Evolutionary conservation across 2,797 vertebrate species (phyloP).

Genomic region (Sebastes steindachneri): DNA sequence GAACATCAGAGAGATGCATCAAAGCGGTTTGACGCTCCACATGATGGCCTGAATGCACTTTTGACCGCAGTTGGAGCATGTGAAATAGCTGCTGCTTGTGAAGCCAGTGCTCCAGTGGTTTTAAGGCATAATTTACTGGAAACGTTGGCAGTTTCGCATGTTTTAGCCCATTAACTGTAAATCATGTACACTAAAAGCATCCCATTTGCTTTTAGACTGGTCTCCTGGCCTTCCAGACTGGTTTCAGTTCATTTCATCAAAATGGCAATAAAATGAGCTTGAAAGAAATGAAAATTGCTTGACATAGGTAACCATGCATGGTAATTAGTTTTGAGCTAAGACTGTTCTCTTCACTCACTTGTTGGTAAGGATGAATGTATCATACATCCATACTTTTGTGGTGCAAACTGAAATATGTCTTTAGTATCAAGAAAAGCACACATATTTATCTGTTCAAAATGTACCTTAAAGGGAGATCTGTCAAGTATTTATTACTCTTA

Average conservation of each 20-base stretch:
- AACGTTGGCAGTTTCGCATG: neutral
- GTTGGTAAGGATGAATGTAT: neutral
- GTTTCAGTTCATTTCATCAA: constrained; percentile 21
- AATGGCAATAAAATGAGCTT: constrained; percentile 1
- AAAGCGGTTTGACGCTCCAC: neutral
- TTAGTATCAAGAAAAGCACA: neutral
- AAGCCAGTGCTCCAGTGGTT: constrained; percentile 27
- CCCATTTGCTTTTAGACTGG: neutral
- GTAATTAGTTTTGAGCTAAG: neutral
- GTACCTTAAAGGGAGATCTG: too few relatives aligned
- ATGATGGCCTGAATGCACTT: neutral
- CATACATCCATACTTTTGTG: neutral
- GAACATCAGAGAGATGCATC: neutral
- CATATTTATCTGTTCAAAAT: too few relatives aligned
- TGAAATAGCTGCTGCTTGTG: constrained; percentile 11
- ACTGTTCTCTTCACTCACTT: too few relatives aligned
- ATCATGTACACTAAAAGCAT: neutral
- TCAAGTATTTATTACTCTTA: too few relatives aligned
- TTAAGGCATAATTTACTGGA: constrained; percentile 20
- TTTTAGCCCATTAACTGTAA: constrained; percentile 29
- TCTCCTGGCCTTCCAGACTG: neutral
- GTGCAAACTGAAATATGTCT: neutral
- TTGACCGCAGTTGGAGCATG: neutral
- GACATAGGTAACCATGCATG: neutral
- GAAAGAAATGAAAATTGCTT: neutral